A percentile compares a stretch with the other conserved stretches of the same genome.
These are phyloP conservation scores for Melopsittacus undulatus DNA, from an alignment of 2,797 vertebrate genomes.

Conservation along the genomic window DNA sequence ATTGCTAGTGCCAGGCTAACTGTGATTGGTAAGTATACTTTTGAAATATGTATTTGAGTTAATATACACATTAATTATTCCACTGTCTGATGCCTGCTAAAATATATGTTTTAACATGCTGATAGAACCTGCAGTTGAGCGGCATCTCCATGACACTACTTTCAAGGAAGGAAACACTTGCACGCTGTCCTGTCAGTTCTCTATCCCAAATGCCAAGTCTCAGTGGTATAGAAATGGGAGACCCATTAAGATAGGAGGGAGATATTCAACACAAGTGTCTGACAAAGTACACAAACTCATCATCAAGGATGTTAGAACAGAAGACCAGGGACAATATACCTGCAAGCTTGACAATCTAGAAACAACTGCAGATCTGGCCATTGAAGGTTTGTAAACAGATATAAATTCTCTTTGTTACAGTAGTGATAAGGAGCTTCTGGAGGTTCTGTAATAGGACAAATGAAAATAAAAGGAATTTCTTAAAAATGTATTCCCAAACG, in stretches of 20 bases:
- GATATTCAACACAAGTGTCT: slow-evolving; percentile 87
- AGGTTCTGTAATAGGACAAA: not conserved
- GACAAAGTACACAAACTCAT: slow-evolving; percentile 93
- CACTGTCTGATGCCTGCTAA: not conserved
- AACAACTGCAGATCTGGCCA: slow-evolving; percentile 89
- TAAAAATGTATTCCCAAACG: not conserved
- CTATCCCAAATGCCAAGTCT: slow-evolving; percentile 90
- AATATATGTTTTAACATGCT: slow-evolving; percentile 51
- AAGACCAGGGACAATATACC: slow-evolving; percentile 91
- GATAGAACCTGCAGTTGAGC: slow-evolving; percentile 90
- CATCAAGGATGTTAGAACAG: slow-evolving; percentile 89
- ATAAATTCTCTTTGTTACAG: not conserved
- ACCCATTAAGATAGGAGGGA: slow-evolving; percentile 86
- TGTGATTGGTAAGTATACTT: slow-evolving; percentile 86
- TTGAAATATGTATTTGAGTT: not conserved
- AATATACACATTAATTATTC: not conserved
- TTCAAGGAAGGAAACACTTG: slow-evolving; percentile 94
- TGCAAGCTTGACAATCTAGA: slow-evolving; percentile 90
- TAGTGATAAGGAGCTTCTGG: not conserved
- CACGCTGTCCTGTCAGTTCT: slow-evolving; percentile 91
- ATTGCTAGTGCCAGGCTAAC: slow-evolving; percentile 95
- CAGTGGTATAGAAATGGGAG: slow-evolving; percentile 93
- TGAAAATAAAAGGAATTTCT: not conserved
- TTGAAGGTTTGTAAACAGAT: slow-evolving; percentile 90
- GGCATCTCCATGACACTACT: slow-evolving; percentile 88